Conservation (phyloP, 2,113 vertebrate species). For the Barbus barbus region DNA sequence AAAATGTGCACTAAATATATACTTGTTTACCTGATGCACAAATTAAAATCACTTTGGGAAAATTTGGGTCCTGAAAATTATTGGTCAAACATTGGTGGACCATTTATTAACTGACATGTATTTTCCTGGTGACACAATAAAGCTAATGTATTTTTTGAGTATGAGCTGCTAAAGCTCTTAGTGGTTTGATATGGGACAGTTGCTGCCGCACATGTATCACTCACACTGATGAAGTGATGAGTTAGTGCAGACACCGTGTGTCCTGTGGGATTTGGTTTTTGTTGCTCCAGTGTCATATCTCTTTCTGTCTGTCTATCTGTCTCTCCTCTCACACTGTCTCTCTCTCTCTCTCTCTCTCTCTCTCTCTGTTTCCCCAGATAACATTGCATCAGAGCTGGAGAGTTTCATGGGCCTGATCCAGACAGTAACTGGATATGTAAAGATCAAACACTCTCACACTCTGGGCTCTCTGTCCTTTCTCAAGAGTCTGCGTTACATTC, state of each 20-base stretch:
- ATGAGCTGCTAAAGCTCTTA: neutral
- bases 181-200: neutral
- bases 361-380: conserved; percentile 73
- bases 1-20: neutral
- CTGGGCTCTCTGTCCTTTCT: conserved; percentile 93
- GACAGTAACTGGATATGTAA: conserved; percentile 92
- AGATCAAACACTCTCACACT: conserved; percentile 93
- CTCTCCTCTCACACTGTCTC: neutral
- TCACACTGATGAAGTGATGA: neutral
- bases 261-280: conserved; percentile 9
- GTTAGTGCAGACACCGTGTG: neutral
- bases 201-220: conserved; percentile 21
- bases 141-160: neutral
- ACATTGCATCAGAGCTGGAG: conserved; percentile 97
- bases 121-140: neutral
- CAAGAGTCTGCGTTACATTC: conserved; percentile 90
- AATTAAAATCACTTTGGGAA: neutral
- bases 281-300: conserved; percentile 24
- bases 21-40: neutral
- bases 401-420: conserved; percentile 96
- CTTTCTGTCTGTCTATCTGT: conserved; percentile 15
- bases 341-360: neutral
- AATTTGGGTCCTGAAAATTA: neutral
- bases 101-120: no score
- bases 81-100: neutral